phyloP scores from a whole-genome alignment of 2,888 invertebrate genomes.

The Rotaria socialis region DNA sequence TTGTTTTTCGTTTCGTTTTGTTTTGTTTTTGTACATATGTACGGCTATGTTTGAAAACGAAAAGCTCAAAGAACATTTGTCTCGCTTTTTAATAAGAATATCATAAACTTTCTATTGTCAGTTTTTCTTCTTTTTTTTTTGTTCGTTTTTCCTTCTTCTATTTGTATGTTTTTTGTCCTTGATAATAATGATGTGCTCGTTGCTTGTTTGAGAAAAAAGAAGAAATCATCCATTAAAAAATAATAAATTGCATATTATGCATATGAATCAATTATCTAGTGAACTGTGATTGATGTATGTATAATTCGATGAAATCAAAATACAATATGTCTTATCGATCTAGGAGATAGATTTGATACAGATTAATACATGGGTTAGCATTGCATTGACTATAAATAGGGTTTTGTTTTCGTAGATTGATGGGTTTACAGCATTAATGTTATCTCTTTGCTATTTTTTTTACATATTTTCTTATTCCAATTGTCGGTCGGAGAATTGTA shows the following conservation, averaged over 20 bases:
- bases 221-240: background rate
- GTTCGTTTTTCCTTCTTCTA: background rate
- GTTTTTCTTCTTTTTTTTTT: background rate
- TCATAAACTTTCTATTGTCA: background rate
- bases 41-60: background rate
- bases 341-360: background rate
- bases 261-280: background rate
- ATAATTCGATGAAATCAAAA: background rate
- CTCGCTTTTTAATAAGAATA: background rate
- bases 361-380: too few relatives aligned
- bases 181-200: background rate
- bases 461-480: too few relatives aligned
- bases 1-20: background rate
- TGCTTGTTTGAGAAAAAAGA: background rate
- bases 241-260: slow-evolving; percentile 10
- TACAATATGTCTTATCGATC: background rate
- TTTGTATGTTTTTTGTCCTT: background rate
- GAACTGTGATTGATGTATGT: background rate
- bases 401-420: too few relatives aligned
- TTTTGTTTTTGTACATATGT: background rate
- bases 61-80: background rate
- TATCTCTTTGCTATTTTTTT: too few relatives aligned
- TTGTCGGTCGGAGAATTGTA: too few relatives aligned
- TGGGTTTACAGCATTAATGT: too few relatives aligned
- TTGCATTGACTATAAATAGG: too few relatives aligned